Evolutionary conservation across 92 coral and sea anemone genomes (phyloP).

Genomic region (Paragorgia papillata): DNA sequence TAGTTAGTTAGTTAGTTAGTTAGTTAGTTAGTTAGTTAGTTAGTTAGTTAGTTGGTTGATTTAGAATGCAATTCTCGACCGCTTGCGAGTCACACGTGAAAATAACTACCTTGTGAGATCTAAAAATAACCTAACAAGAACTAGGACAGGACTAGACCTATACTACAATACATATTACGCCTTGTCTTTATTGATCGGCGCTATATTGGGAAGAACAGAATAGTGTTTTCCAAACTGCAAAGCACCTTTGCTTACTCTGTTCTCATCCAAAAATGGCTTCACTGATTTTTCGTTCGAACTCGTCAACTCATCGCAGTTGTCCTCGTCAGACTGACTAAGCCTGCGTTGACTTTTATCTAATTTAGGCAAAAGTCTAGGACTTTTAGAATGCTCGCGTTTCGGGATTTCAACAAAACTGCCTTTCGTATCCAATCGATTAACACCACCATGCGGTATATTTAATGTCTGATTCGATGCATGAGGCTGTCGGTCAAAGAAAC

Average conservation of each 20-base stretch:
- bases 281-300: background rate
- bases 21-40: no score
- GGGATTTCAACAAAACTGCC: background rate
- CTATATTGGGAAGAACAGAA: conserved; percentile 30
- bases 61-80: no score
- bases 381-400: conserved; percentile 14
- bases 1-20: no score
- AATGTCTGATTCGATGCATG: background rate
- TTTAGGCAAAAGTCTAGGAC: conserved; percentile 39
- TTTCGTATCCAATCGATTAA: background rate
- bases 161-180: background rate
- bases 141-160: no score
- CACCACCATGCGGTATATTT: background rate
- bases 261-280: background rate
- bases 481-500: background rate
- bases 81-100: no score
- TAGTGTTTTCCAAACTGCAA: conserved; percentile 27
- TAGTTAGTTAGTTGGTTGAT: no score
- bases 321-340: background rate
- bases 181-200: background rate
- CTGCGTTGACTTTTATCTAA: background rate
- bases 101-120: no score
- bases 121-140: no score
- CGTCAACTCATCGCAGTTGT: background rate
- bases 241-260: background rate